Conservation (phyloP, 2,888 invertebrate genomes). For the Leptinotarsa rubiginosa region DNA sequence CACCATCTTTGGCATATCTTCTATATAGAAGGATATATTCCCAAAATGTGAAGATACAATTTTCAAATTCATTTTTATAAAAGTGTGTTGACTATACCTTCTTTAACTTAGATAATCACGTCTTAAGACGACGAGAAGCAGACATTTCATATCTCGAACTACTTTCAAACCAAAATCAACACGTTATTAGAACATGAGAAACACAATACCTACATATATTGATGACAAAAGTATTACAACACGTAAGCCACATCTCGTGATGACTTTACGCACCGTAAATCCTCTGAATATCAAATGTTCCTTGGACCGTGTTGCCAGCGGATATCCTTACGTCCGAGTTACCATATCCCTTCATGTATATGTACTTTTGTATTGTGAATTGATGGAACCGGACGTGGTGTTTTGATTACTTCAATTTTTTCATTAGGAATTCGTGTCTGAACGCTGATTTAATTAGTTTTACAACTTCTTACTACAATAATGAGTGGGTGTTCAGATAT, state of each 20-base stretch:
- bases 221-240: slow-evolving; percentile 7
- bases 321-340: slow-evolving; percentile 63
- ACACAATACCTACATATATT: neutral
- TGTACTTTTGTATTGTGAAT: slow-evolving; percentile 21
- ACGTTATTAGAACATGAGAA: neutral
- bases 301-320: slow-evolving; percentile 66
- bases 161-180: no score
- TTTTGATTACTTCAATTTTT: slow-evolving; percentile 32
- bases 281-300: slow-evolving; percentile 63
- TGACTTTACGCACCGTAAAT: slow-evolving; percentile 61
- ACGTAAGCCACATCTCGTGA: slow-evolving; percentile 35
- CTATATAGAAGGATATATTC: no score
- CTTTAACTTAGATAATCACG: no score
- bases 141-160: no score
- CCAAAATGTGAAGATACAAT: no score
- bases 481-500: no score
- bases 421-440: neutral
- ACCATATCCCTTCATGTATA: slow-evolving; percentile 50
- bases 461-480: no score
- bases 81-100: no score
- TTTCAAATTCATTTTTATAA: no score
- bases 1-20: no score
- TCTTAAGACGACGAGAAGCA: no score
- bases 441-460: slow-evolving; percentile 3
- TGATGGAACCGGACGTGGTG: slow-evolving; percentile 41